Evolutionary conservation across 2,113 vertebrate species (phyloP).

Genomic region (Marmota flaviventris): DNA sequence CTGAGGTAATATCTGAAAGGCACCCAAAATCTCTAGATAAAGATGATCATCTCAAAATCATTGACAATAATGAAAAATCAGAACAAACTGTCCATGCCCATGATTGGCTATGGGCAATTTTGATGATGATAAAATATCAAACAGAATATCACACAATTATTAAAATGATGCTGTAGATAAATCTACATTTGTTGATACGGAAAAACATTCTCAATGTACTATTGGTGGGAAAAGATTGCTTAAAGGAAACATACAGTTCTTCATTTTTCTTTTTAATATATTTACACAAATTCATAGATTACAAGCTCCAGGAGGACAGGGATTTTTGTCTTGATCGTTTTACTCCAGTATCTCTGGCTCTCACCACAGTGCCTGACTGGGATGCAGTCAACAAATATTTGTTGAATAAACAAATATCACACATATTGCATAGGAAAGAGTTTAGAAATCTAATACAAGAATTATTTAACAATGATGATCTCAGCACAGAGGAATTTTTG

Average conservation of each 20-base stretch:
- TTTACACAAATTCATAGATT: background rate
- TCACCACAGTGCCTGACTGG: background rate
- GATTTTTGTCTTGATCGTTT: background rate
- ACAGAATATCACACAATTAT: background rate
- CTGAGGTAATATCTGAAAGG: background rate
- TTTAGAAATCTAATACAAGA: background rate
- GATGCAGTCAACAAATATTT: background rate
- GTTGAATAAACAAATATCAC: background rate
- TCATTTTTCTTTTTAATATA: background rate
- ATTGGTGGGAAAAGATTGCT: background rate
- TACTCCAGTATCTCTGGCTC: background rate
- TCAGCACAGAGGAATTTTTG: background rate
- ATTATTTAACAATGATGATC: background rate
- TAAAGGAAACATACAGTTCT: background rate
- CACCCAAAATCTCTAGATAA: background rate
- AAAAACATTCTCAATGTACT: background rate
- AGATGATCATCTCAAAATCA: background rate
- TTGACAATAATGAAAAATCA: background rate
- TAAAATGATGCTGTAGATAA: background rate
- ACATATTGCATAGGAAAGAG: background rate
- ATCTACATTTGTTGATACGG: background rate
- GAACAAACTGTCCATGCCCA: background rate
- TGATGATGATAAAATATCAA: background rate
- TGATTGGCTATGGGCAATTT: background rate
- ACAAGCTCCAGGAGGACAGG: background rate